These are phyloP conservation scores for Drosophila pachea DNA, from an alignment of 1,140 invertebrate genomes.

Conservation along the genomic window DNA sequence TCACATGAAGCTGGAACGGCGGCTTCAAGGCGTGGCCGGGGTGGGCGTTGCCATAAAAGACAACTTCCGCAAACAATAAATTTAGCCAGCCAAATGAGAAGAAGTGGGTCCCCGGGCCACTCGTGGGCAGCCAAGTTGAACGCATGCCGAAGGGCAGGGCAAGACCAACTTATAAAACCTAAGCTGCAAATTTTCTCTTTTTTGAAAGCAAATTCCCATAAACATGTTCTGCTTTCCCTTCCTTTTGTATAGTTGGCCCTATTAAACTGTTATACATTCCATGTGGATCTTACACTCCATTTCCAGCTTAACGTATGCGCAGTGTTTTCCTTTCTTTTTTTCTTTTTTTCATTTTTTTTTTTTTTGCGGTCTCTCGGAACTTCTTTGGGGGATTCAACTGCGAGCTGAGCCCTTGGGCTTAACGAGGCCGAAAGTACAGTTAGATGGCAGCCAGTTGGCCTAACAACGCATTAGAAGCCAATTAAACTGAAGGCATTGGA, in stretches of 20 bases:
- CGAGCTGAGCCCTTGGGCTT: slow-evolving; percentile 51
- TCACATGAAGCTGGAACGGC: not conserved
- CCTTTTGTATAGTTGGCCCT: slow-evolving; percentile 27
- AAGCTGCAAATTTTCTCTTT: slow-evolving; percentile 3
- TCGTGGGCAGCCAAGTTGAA: slow-evolving; percentile 28
- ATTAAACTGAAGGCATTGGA: slow-evolving; percentile 13
- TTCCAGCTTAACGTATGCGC: slow-evolving; percentile 25
- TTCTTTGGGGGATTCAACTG: slow-evolving; percentile 45
- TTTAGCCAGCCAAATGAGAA: slow-evolving; percentile 53
- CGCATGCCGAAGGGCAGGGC: slow-evolving; percentile 2
- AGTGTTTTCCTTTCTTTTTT: not conserved
- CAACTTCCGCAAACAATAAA: slow-evolving; percentile 75
- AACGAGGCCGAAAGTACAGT: slow-evolving; percentile 36
- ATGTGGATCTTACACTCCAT: slow-evolving; percentile 4
- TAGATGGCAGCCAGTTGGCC: slow-evolving; percentile 18
- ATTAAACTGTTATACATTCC: slow-evolving; percentile 58
- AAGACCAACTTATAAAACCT: slow-evolving; percentile 8
- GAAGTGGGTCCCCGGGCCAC: slow-evolving; percentile 42
- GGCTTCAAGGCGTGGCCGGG: slow-evolving; percentile 29
- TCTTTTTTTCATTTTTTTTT: not conserved
- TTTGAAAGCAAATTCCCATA: not conserved
- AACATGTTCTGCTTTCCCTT: not conserved
- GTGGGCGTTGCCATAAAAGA: slow-evolving; percentile 66
- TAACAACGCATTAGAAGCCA: slow-evolving; percentile 17
- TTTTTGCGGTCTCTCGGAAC: slow-evolving; percentile 51